These are phyloP conservation scores for Agrotis clavis DNA, from an alignment of 2,888 invertebrate species.

Conservation along the genomic window DNA sequence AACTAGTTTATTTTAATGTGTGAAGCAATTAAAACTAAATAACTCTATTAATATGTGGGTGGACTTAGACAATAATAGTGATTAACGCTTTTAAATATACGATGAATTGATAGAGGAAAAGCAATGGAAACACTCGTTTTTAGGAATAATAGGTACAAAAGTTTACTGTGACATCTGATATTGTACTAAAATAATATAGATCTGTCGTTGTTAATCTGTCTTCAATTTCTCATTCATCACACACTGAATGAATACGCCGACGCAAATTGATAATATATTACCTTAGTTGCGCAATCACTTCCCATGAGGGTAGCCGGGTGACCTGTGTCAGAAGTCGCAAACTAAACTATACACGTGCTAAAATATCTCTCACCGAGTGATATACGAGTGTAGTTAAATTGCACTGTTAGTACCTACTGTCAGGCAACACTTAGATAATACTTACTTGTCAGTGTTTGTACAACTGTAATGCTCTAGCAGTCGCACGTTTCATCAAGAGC, in stretches of 20 bases:
- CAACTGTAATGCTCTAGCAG: neutral
- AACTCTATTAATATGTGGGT: conserved; percentile 5
- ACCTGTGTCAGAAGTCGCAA: neutral
- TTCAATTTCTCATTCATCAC: neutral
- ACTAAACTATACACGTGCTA: conserved; percentile 12
- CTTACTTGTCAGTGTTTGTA: neutral
- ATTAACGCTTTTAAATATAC: neutral
- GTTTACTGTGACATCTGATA: neutral
- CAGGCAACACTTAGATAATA: too few relatives aligned
- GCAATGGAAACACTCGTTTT: too few relatives aligned
- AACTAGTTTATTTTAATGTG: conserved; percentile 29
- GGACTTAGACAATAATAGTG: neutral
- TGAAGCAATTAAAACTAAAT: conserved; percentile 26
- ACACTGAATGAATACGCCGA: neutral
- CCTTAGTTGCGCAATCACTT: neutral
- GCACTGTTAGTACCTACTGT: neutral
- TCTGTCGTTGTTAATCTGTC: too few relatives aligned
- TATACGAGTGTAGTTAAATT: neutral
- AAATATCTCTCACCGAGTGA: neutral
- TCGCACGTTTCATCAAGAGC: neutral
- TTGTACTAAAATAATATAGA: too few relatives aligned
- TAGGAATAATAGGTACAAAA: too few relatives aligned
- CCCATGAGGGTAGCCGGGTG: neutral
- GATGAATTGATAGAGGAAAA: neutral
- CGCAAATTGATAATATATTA: neutral